Percentiles rank a stretch among this genome's conserved stretches.
phyloP scores from a whole-genome alignment of 2,113 vertebrate species.

The Stegastes partitus region DNA sequence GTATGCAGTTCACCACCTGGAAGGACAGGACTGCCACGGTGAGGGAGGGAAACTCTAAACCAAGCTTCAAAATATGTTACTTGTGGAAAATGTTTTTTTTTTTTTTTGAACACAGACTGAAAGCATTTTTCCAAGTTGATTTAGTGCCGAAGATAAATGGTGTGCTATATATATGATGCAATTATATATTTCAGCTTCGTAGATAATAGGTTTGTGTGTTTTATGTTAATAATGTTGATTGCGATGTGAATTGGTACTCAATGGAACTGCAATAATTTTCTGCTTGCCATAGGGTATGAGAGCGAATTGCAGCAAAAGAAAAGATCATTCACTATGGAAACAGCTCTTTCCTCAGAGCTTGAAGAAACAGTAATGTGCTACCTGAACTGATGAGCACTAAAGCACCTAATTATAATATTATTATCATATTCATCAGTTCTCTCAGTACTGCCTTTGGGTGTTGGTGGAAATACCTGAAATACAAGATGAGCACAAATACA shows the following conservation, averaged over 20 bases:
- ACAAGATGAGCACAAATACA: constrained; percentile 29
- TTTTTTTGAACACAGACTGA: neutral
- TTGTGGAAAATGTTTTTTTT: neutral
- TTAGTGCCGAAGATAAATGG: neutral
- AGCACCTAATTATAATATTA: constrained; percentile 67
- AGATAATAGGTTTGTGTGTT: constrained; percentile 17
- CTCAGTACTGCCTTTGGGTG: constrained; percentile 42
- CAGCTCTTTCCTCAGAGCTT: constrained; percentile 28
- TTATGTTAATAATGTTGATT: constrained; percentile 38
- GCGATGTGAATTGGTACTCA: constrained; percentile 26
- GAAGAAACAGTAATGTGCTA: constrained; percentile 33
- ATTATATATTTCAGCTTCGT: neutral
- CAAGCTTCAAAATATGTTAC: neutral
- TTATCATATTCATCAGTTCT: constrained; percentile 53
- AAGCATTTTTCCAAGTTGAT: neutral
- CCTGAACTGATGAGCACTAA: constrained; percentile 65
- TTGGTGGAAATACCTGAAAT: constrained; percentile 26
- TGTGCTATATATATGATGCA: neutral
- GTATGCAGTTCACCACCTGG: constrained; percentile 97
- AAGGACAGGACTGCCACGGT: neutral
- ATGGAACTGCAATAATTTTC: constrained; percentile 31
- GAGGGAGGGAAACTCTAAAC: neutral
- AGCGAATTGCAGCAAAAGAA: constrained; percentile 20
- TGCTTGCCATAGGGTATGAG: constrained; percentile 30
- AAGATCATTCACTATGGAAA: constrained; percentile 43